Evolutionary conservation across 92 coral and sea anemone genomes (phyloP).

Genomic region (Siderastrea radians): DNA sequence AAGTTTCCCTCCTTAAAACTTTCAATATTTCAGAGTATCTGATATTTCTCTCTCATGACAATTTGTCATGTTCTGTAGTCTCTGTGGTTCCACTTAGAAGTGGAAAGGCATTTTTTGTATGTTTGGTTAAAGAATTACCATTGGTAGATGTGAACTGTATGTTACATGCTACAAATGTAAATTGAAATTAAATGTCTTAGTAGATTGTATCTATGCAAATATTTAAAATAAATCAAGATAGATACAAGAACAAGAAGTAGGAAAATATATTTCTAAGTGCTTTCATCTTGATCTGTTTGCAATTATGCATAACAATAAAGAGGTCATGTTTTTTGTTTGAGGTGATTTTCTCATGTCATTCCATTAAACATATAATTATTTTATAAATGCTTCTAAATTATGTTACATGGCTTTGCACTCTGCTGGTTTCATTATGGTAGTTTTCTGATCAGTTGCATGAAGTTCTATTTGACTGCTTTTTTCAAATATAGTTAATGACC

Average conservation of each 20-base stretch:
- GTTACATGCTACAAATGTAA: too few relatives aligned
- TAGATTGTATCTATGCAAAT: background rate
- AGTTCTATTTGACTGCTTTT: background rate
- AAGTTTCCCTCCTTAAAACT: background rate
- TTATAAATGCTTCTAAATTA: background rate
- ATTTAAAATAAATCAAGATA: background rate
- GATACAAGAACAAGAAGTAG: background rate
- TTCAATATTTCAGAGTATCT: background rate
- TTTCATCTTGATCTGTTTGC: slow-evolving; percentile 8
- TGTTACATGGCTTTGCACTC: background rate
- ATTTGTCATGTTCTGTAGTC: background rate
- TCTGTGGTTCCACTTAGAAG: background rate
- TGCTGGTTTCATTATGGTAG: background rate
- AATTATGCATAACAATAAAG: background rate
- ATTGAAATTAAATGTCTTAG: too few relatives aligned
- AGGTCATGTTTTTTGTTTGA: background rate
- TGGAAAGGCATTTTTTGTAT: background rate
- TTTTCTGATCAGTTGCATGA: background rate
- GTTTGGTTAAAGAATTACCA: too few relatives aligned
- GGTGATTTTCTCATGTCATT: background rate
- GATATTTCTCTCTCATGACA: background rate
- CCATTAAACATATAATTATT: background rate
- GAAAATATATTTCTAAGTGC: background rate
- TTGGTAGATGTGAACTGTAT: background rate
- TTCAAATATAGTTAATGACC: slow-evolving; percentile 19